Percentiles rank a stretch among this genome's conserved stretches.
Evolutionary conservation across 1,140 invertebrate genomes (phyloP).

Genomic region (Aphis craccivora): DNA sequence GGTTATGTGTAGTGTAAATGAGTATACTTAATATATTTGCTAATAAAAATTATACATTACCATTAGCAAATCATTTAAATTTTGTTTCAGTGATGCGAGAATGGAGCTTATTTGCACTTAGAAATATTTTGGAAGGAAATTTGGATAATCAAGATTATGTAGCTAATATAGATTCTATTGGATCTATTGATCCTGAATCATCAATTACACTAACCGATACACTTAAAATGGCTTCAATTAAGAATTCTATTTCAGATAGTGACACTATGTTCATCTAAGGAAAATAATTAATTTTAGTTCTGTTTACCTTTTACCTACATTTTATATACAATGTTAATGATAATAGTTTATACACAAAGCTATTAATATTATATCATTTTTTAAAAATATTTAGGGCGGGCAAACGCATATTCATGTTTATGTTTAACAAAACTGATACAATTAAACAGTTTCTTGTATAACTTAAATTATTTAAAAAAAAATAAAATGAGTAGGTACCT

Average conservation of each 20-base stretch:
- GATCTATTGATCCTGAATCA: slow-evolving; percentile 21
- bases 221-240: slow-evolving; percentile 17
- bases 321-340: not conserved
- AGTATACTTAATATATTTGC: not conserved
- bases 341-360: not conserved
- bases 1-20: no score
- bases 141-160: slow-evolving; percentile 38
- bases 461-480: no score
- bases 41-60: not conserved
- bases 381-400: no score
- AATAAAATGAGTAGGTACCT: no score
- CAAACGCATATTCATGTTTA: no score
- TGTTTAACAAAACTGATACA: no score
- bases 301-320: not conserved
- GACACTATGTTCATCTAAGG: slow-evolving; percentile 16
- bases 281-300: not conserved
- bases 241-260: slow-evolving; percentile 23
- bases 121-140: slow-evolving; percentile 53
- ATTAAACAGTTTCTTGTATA: no score
- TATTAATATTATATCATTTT: no score
- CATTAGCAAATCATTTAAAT: not conserved
- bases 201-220: not conserved
- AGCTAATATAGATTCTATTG: slow-evolving; percentile 42
- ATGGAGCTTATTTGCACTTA: slow-evolving; percentile 47
- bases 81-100: slow-evolving; percentile 52